phyloP scores from a whole-genome alignment of 2,888 invertebrate species.

The Macropis europaea region DNA sequence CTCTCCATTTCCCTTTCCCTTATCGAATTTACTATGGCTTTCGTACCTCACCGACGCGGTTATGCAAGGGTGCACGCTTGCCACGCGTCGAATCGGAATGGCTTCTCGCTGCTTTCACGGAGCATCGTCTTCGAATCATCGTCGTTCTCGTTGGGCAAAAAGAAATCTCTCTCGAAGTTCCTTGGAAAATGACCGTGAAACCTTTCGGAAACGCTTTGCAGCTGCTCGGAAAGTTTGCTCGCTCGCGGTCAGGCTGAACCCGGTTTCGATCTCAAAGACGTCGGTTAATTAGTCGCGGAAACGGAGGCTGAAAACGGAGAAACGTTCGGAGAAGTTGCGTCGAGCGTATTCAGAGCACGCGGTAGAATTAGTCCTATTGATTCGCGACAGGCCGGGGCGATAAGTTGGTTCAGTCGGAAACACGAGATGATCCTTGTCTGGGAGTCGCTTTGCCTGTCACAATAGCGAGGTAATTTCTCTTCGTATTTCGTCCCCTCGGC shows the following conservation, averaged over 20 bases:
- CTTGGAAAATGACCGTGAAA: too few relatives aligned
- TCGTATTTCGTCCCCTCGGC: slow-evolving; percentile 6
- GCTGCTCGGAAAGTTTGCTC: too few relatives aligned
- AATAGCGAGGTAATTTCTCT: slow-evolving; percentile 59
- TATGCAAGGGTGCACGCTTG: background rate
- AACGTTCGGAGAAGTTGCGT: slow-evolving; percentile 27
- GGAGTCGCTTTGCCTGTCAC: slow-evolving; percentile 29
- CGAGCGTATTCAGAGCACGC: slow-evolving; percentile 36
- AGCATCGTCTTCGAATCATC: background rate
- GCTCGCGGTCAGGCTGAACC: too few relatives aligned
- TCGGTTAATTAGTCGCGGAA: slow-evolving; percentile 35
- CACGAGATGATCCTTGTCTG: slow-evolving; percentile 41
- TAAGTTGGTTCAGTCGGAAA: slow-evolving; percentile 49
- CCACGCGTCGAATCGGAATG: background rate
- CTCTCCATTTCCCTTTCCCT: background rate
- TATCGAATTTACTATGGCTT: slow-evolving; percentile 1
- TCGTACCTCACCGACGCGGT: background rate
- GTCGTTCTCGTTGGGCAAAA: slow-evolving; percentile 7
- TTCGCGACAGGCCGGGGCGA: slow-evolving; percentile 35
- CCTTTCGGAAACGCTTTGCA: too few relatives aligned
- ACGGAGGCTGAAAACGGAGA: slow-evolving; percentile 28
- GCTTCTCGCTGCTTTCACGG: background rate
- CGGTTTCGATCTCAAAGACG: slow-evolving; percentile 6
- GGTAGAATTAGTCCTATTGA: slow-evolving; percentile 59
- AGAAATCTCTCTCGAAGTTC: too few relatives aligned